These are phyloP conservation scores for Lepilemur septentrionalis DNA, from an alignment of 2,797 vertebrate species.

Conservation along the genomic window DNA sequence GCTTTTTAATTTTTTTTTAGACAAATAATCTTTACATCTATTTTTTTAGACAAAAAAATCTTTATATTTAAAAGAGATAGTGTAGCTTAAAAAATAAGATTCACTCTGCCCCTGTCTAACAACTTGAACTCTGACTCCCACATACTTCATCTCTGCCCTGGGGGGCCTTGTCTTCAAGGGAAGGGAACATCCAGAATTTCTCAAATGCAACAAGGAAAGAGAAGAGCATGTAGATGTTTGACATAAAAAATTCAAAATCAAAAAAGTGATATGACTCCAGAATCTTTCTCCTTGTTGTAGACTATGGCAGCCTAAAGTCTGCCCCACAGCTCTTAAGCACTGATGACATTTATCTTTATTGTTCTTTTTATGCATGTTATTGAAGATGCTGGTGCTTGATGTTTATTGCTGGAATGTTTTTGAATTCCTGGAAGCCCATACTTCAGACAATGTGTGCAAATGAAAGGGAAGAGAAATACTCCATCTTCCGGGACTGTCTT, in stretches of 20 bases:
- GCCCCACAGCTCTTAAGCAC: no score
- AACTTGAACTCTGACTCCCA: not conserved
- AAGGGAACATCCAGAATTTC: not conserved
- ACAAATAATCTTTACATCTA: not conserved
- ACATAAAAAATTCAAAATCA: not conserved
- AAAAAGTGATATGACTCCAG: not conserved
- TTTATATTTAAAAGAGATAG: not conserved
- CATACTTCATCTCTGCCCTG: not conserved
- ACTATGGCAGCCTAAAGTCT: not conserved
- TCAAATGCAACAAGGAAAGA: not conserved
- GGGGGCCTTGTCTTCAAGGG: not conserved
- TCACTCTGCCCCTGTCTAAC: not conserved
- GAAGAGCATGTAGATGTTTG: not conserved
- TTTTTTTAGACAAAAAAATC: not conserved
- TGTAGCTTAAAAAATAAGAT: not conserved
- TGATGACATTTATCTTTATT: not conserved
- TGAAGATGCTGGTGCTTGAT: not conserved
- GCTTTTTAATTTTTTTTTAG: not conserved
- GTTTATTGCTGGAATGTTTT: constrained; percentile 21
- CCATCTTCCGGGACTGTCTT: not conserved
- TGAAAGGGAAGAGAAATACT: constrained; percentile 42
- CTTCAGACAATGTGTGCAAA: constrained; percentile 15
- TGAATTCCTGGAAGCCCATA: not conserved
- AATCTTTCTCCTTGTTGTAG: not conserved
- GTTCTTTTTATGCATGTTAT: not conserved